Evolutionary conservation across 2,888 invertebrate genomes (phyloP), one percentile per base, ranked within the genome.

Genomic region (Eristalinus sepulchralis): DNA sequence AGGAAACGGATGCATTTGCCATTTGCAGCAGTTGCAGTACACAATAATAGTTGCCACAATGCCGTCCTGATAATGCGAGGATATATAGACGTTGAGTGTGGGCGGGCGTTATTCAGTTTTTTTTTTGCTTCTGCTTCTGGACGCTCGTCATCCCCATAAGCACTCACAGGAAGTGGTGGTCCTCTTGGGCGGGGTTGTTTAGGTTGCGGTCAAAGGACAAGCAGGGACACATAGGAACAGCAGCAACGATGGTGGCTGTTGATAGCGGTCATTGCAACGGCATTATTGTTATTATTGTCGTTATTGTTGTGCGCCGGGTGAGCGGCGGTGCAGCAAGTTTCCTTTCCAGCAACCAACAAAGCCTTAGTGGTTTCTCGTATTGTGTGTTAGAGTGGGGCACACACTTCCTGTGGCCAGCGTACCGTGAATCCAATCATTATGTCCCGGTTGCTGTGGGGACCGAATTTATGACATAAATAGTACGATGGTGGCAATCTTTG

Each of bases 271-370:
- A 72, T 82, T 77, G 77, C 71, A 60, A 67, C 60, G 66, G 72
- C 77, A 77, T 82, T 82, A 86, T 78, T 86, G 82, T 82, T 86
- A 85, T 81, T 77, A 77, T 76, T 72, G 67, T 81, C 76, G 81
- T 85, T 85, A 73, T 81, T 64, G 67, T 62, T 72, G 20, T 34
- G 36, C 34, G 39, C 39, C 3, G 47, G 5, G 47, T 47, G 47
- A 3, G 47, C 17, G n/a, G 53, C 53, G 13, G 17, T 34, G n/a
- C 13, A 39, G 31, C 55, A 53, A 57, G 10, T 34, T 22, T 27
- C 33, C 11, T 57, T 13, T 27, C n/a, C n/a, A 57, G 24, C 57
- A 57, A 57, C 13, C 24, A 57, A 57, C 24, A 11, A 27, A 22
- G 57, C 13, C 57, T 57, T 4, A 2, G 5, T 36, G 31, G 27